A percentile compares a stretch with the other conserved stretches of the same genome.
These are phyloP conservation scores for Serranus cabrilla DNA, from an alignment of 2,797 vertebrate genomes.

Conservation along the genomic window DNA sequence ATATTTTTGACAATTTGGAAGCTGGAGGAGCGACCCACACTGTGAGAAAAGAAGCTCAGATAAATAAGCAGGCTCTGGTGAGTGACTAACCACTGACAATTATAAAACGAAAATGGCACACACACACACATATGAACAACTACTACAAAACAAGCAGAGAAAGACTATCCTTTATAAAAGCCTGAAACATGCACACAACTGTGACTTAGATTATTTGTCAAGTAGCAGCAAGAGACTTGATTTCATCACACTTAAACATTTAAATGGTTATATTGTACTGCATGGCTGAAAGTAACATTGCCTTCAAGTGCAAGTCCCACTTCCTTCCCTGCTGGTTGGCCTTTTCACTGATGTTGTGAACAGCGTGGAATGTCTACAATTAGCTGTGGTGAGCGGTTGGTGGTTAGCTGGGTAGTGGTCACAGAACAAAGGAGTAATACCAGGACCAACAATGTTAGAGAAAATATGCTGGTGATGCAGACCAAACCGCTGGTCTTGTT, in stretches of 20 bases:
- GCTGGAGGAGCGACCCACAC: not conserved
- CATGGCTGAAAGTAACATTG: slow-evolving; percentile 11
- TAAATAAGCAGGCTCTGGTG: too few relatives aligned
- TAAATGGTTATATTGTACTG: not conserved
- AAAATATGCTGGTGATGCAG: not conserved
- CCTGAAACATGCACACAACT: not conserved
- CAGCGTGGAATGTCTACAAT: slow-evolving; percentile 26
- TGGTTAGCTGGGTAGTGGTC: slow-evolving; percentile 17
- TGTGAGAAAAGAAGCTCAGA: not conserved
- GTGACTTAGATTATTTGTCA: not conserved
- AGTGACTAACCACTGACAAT: not conserved
- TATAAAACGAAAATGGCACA: not conserved
- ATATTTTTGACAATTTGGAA: too few relatives aligned
- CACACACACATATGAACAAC: not conserved
- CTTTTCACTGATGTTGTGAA: slow-evolving; percentile 54
- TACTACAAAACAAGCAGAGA: not conserved
- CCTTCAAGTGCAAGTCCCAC: slow-evolving; percentile 13
- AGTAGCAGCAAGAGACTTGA: not conserved
- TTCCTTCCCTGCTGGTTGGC: slow-evolving; percentile 43
- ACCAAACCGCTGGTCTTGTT: not conserved
- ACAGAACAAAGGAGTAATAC: slow-evolving; percentile 9
- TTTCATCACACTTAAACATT: slow-evolving; percentile 7
- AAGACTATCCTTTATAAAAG: not conserved
- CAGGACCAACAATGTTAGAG: slow-evolving; percentile 5
- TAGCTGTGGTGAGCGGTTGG: slow-evolving; percentile 25